These are phyloP conservation scores for Hapalemur alaotrensis DNA, from an alignment of 2,797 vertebrate genomes.

Conservation along the genomic window DNA sequence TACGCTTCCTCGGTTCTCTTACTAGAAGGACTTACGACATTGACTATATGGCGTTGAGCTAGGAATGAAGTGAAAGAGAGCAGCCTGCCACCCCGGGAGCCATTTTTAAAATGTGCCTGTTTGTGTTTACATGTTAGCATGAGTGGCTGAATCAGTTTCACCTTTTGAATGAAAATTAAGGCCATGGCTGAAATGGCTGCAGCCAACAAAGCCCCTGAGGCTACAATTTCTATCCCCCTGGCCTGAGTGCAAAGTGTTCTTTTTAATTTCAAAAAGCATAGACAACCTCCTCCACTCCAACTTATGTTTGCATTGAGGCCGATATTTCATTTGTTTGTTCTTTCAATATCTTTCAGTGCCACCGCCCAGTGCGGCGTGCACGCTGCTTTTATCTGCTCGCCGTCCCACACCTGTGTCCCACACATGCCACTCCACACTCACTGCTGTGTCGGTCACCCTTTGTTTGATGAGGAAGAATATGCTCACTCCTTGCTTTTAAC, in stretches of 20 bases:
- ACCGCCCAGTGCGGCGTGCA: accelerated
- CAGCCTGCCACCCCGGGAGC: background rate
- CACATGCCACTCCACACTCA: accelerated
- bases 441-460: background rate
- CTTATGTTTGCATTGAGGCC: background rate
- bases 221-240: background rate
- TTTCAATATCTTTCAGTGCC: background rate
- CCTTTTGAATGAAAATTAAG: background rate
- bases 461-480: background rate
- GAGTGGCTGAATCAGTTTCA: background rate
- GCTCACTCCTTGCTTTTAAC: background rate
- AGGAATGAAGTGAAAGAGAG: background rate
- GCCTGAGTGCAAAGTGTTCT: background rate
- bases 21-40: background rate
- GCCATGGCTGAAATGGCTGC: background rate
- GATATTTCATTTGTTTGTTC: background rate
- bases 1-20: background rate
- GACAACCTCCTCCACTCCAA: background rate
- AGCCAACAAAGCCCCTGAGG: background rate
- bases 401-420: background rate
- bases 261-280: background rate
- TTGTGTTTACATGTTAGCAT: background rate
- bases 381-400: background rate
- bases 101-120: background rate
- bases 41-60: background rate